Conservation (phyloP, 2,797 vertebrate species). For the Sebastes variabilis region DNA sequence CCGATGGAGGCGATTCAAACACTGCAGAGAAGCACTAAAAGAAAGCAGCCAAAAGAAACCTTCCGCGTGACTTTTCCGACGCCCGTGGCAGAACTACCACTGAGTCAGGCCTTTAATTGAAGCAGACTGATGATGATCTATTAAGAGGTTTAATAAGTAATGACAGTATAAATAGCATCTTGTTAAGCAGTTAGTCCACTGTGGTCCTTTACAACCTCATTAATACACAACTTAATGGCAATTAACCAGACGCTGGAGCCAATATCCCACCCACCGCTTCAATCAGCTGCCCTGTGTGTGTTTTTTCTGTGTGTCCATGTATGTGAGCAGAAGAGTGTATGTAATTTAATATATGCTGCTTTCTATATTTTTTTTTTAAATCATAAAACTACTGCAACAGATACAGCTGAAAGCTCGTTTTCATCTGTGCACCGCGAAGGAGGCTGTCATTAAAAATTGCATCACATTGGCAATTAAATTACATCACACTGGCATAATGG, state of each 20-base stretch:
- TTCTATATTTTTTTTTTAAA: background rate
- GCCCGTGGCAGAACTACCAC: background rate
- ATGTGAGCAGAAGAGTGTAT: background rate
- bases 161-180: slow-evolving; percentile 69
- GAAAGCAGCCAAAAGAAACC: slow-evolving; percentile 16
- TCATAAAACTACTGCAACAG: background rate
- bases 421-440: background rate
- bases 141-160: slow-evolving; percentile 67
- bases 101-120: slow-evolving; percentile 53
- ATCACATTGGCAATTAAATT: slow-evolving; percentile 38
- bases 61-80: background rate
- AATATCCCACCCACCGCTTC: slow-evolving; percentile 64
- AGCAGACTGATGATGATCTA: slow-evolving; percentile 62
- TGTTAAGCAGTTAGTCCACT: slow-evolving; percentile 71
- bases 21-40: slow-evolving; percentile 1
- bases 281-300: slow-evolving; percentile 48
- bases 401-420: background rate
- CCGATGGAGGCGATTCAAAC: slow-evolving; percentile 12
- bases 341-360: background rate
- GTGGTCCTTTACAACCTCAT: slow-evolving; percentile 71
- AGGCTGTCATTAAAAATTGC: slow-evolving; percentile 24
- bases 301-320: background rate
- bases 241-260: slow-evolving; percentile 65
- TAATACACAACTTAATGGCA: slow-evolving; percentile 73
- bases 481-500: slow-evolving; percentile 43